Evolutionary conservation across 2,113 vertebrate genomes (phyloP).

Genomic region (Melozone crissalis): DNA sequence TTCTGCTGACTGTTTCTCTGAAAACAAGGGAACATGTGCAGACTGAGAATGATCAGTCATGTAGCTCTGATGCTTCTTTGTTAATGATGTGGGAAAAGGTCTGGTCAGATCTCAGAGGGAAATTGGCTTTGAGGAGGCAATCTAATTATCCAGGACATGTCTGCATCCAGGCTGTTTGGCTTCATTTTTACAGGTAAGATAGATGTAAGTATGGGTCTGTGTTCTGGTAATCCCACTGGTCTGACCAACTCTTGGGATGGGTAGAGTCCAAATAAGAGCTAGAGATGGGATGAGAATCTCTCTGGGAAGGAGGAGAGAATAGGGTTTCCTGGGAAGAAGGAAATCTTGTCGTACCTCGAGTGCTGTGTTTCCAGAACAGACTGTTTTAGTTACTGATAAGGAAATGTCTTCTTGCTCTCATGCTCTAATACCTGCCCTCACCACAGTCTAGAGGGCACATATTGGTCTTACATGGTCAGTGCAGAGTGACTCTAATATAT

Average conservation of each 20-base stretch:
- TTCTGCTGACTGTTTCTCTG: neutral
- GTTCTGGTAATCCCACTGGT: neutral
- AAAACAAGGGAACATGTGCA: neutral
- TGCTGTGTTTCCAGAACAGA: neutral
- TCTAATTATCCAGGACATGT: neutral
- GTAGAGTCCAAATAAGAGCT: neutral
- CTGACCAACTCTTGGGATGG: neutral
- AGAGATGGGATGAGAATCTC: neutral
- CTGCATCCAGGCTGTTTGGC: neutral
- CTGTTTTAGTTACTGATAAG: neutral
- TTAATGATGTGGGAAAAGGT: neutral
- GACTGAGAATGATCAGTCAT: neutral
- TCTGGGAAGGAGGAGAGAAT: neutral
- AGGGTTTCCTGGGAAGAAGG: neutral
- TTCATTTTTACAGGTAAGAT: neutral
- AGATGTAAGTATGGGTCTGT: neutral
- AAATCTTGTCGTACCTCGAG: neutral
- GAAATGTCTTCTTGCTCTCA: neutral
- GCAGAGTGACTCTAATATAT: neutral
- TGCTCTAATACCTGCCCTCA: neutral
- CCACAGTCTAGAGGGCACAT: neutral
- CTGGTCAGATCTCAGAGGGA: neutral
- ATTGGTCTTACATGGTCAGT: neutral
- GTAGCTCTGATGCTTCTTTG: neutral
- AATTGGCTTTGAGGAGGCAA: neutral